Conservation (phyloP, 2,113 vertebrate species). For the Cyprinus carpio region DNA sequence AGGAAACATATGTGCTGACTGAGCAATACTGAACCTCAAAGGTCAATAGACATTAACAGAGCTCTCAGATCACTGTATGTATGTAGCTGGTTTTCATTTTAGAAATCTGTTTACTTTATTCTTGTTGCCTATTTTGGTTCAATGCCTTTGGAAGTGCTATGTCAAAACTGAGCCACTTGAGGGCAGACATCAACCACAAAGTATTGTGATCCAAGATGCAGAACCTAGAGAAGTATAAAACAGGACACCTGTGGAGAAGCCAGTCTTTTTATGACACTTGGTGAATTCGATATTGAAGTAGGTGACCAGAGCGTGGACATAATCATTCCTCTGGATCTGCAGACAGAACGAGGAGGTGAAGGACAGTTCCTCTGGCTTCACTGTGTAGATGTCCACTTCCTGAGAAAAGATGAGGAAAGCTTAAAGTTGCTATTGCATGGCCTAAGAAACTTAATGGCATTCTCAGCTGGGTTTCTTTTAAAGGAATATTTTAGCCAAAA, state of each 20-base stretch:
- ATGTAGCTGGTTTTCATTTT: too few relatives aligned
- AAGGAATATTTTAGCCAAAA: neutral
- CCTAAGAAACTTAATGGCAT: neutral
- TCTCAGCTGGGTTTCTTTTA: neutral
- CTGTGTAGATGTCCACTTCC: constrained; percentile 97
- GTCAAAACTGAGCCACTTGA: constrained; percentile 62
- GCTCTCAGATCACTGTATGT: constrained; percentile 48
- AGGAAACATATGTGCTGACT: constrained; percentile 5
- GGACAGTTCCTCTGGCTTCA: constrained; percentile 89
- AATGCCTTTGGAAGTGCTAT: neutral
- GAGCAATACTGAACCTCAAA: constrained; percentile 49
- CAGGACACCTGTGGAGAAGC: constrained; percentile 91
- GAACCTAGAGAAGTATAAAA: neutral
- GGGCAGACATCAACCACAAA: constrained; percentile 58
- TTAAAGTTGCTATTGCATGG: neutral
- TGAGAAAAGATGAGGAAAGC: constrained; percentile 60
- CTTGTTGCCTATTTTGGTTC: neutral
- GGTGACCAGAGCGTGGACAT: constrained; percentile 93
- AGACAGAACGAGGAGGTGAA: constrained; percentile 95
- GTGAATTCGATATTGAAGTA: constrained; percentile 99
- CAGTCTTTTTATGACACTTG: constrained; percentile 98
- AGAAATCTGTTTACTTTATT: too few relatives aligned
- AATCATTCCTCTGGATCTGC: constrained; percentile 95
- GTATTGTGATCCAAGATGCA: neutral
- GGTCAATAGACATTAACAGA: constrained; percentile 56